A percentile compares a stretch with the other conserved stretches of the same genome.
phyloP scores from a whole-genome alignment of 37 sponge, comb jelly and placozoan species.

The Theonella swinhoei region DNA sequence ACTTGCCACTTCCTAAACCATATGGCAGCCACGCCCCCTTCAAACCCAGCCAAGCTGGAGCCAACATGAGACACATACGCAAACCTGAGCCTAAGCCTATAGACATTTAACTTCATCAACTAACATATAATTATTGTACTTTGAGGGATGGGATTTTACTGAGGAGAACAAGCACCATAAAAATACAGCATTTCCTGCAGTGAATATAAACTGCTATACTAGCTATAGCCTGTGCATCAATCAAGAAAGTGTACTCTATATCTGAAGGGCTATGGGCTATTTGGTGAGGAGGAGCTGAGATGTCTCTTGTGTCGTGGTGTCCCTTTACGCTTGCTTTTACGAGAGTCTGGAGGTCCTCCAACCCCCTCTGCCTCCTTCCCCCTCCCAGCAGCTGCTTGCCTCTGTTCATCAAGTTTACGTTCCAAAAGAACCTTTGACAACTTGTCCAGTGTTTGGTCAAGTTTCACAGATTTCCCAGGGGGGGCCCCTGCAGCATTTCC shows the following conservation, averaged over 20 bases:
- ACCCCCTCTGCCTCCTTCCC: background rate
- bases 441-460: conserved; percentile 53
- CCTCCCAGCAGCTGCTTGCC: background rate
- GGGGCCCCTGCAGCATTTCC: background rate
- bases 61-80: conserved; percentile 93
- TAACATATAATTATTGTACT: too few species aligned
- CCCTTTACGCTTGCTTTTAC: conserved; percentile 53
- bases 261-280: background rate
- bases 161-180: too few species aligned
- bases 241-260: too few species aligned
- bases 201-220: too few species aligned
- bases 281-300: conserved; percentile 11
- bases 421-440: conserved; percentile 39
- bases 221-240: background rate
- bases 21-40: conserved; percentile 97
- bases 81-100: conserved; percentile 95
- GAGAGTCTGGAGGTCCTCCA: background rate
- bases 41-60: conserved; percentile 93
- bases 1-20: conserved; percentile 94
- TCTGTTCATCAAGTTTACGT: conserved; percentile 57
- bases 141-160: too few species aligned
- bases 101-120: conserved; percentile 79
- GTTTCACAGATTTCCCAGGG: conserved; percentile 40
- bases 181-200: too few species aligned
- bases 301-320: conserved; percentile 33